A percentile compares a stretch with the other conserved stretches of the same genome.
These are phyloP conservation scores for Piezodorus guildinii DNA, from an alignment of 1,140 invertebrate species.

Conservation along the genomic window DNA sequence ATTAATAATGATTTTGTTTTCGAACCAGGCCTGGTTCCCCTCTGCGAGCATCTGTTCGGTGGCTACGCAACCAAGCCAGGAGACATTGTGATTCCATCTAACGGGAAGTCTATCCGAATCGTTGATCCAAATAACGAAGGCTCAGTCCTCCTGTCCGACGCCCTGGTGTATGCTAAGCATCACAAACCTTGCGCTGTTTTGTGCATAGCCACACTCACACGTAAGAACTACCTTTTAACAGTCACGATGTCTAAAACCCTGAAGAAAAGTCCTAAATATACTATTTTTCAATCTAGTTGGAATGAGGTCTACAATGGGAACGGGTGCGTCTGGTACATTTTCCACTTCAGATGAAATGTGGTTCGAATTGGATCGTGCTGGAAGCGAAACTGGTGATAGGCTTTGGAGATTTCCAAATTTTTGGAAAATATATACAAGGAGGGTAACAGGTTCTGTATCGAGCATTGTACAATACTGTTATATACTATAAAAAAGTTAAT, in stretches of 20 bases:
- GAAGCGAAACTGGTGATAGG: constrained; percentile 10
- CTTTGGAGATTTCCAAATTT: constrained; percentile 11
- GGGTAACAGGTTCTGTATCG: neutral
- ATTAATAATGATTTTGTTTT: too few species aligned
- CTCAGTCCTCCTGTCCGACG: constrained; percentile 74
- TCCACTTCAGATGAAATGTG: constrained; percentile 2
- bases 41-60: constrained; percentile 77
- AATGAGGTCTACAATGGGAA: neutral
- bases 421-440: neutral
- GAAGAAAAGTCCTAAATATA: neutral
- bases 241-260: neutral
- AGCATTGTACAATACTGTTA: too few species aligned
- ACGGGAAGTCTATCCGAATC: constrained; percentile 73
- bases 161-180: constrained; percentile 62
- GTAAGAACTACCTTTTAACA: constrained; percentile 1
- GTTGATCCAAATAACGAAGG: constrained; percentile 87
- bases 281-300: neutral
- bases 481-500: too few species aligned
- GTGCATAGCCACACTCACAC: constrained; percentile 56
- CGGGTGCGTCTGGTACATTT: constrained; percentile 4
- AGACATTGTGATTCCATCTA: constrained; percentile 67
- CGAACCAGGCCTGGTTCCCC: constrained; percentile 49
- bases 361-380: neutral
- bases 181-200: constrained; percentile 53
- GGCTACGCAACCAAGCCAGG: constrained; percentile 73